Evolutionary conservation across 2,888 invertebrate genomes (phyloP), one percentile per base, ranked within the genome.

Genomic region (Oligia strigilis): DNA sequence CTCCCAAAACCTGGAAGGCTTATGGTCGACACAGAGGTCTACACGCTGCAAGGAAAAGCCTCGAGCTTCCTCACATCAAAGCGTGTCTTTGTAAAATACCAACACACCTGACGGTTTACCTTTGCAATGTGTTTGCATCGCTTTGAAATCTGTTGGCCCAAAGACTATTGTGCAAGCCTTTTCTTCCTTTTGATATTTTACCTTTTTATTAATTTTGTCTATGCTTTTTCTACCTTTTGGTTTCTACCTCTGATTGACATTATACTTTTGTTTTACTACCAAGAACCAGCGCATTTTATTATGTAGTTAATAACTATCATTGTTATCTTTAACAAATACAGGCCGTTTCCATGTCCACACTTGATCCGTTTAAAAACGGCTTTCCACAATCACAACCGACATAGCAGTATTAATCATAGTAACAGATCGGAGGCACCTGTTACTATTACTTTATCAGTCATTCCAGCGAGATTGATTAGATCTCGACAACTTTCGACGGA

Each of bases 381-480:
- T 60, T n/a, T 36, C 6, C 46, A n/a, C 29, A 84, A 67, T 72
- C 77, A 49, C 23, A 29, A 46, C 67, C 66, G 43, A 43, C 66
- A 19, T 19, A 17, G 14, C 23, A 46, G 4, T 73, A 88, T 89
- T 81, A 88, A 88, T 88, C 85, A 86, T 43, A 65, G 62, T 55
- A 80, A 73, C 84, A 84, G 79, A 78, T 89, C 75, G 43, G 17
- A 40, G 70, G 75, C 88, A 89, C 72, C 83, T 86, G 89, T 75
- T 88, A 74, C 86, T 55, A 64, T 71, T 76, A 78, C 72, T 80
- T 80, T 76, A 85, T 65, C n/a, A 74, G 69, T 36, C 52, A 73
- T 65, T 80, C 49, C 70, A 55, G 46, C 43, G 43, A 82, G 88
- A 87, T 84, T 83, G 84, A 81, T 87, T 75, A 52, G 40, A 71